Evolutionary conservation across 2,113 vertebrate genomes (phyloP), one percentile per base, ranked within the genome.

Genomic region (Mormyrus iriodes): DNA sequence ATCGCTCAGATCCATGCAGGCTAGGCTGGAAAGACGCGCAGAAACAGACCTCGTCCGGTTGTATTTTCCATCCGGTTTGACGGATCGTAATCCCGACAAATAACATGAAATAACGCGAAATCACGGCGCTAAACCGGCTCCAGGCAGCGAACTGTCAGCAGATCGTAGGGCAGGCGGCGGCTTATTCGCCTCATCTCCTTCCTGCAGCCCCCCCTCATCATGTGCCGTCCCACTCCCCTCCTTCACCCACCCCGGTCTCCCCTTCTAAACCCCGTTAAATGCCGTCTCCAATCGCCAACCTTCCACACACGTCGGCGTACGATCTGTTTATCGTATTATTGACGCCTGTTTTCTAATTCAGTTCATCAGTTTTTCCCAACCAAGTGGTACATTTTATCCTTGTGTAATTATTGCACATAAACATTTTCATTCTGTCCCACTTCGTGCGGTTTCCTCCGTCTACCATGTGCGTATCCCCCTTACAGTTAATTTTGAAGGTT

Each of bases 231-330:
- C 69, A 31, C 35, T 48, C 85, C 15, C 73, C 90, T 90, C 92
- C 90, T 90, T 93, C 90, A 92, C 88, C 84, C 69, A 88, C 53
- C 48, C 86, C 90, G 5, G 88, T 69, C 35, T 61, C 48, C 42
- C 90, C 48, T 39, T n/a, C 83, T 69, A 35, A 35, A 53, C 39
- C 55, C 35, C 82, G 82, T 19, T 44, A 44, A 76, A 39, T 35
- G 15, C 31, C 69, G 4, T 39, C 35, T 76, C 35, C 31, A 13
- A 76, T 39, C 69, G 39, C 13, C 55, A 76, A 31, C 31, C 69
- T 35, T 76, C 31, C 39, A 15, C 31, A 76, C 31, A 35, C 31
- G 39, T 39, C 65, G 27, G 1, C 12, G 35, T 76, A 27, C 61
- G 61, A 27, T n/a, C n/a, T 65, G 27, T 65, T 4, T 12, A 13